Evolutionary conservation across 2,113 vertebrate genomes (phyloP), one percentile per base, ranked within the genome.

Genomic region (Apeltes quadracus): DNA sequence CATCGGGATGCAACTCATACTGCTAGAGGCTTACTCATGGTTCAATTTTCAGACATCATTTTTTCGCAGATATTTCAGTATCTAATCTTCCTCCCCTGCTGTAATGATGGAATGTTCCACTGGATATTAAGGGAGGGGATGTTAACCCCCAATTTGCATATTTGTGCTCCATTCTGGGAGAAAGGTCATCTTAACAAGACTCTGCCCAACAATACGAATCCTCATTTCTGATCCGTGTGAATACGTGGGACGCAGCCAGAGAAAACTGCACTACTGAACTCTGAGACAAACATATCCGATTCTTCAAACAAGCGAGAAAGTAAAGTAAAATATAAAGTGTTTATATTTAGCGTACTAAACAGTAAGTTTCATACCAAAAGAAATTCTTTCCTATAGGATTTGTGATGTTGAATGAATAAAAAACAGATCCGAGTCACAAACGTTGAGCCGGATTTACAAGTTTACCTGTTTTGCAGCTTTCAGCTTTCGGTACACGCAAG

Each of bases 91-190:
- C 70, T 72, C 58, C 58, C 36, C 69, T 51, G 85, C 70, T 62
- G 59, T 76, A 62, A 67, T 4, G 44, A 51, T 57, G 82, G 62
- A 89, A 89, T 72, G 50, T 58, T 80, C 58, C 76, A 66, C 55
- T 70, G 74, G 43, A 74, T 73, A 67, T 70, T 23, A 43, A 20
- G 20, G 36, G 8, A n/a, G 46, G 68, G 69, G 75, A 54, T 51
- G 61, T 81, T 81, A 78, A 61, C 61, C 25, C 55, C 61, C 20
- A 43, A 81, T 86, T 81, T 77, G 69, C 80, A 82, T 87, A 46
- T 75, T 82, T 75, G 14, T 5, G 29, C 29, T 32, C 29, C 5
- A 32, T 32, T 32, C 29, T 32, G 29, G 29, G 29, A 32, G 29
- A 32, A 32, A 0, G 29, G 29, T 5, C 3, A 32, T n/a, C n/a